Evolutionary conservation across 2,797 vertebrate species (phyloP).

Genomic region (Cynopterus sphinx): DNA sequence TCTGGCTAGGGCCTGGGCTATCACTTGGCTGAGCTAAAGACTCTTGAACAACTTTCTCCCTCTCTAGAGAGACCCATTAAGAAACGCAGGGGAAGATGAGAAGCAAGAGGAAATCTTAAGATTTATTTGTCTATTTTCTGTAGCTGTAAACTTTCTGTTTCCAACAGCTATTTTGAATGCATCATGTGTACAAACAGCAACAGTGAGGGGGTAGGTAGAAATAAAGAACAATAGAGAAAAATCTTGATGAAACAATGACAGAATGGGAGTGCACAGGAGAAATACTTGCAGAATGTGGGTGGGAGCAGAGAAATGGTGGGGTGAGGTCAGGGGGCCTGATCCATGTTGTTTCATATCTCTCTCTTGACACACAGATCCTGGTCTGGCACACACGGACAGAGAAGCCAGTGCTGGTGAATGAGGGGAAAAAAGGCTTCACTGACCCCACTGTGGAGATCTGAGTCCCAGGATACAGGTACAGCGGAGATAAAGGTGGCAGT

Average conservation of each 20-base stretch:
- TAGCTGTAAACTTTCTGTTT: rapidly evolving
- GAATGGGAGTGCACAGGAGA: neutral
- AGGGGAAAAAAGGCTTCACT: constrained; percentile 99
- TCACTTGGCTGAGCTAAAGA: neutral
- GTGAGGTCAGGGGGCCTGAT: neutral
- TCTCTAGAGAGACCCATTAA: neutral
- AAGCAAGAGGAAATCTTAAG: neutral
- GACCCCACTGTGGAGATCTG: constrained; percentile 98
- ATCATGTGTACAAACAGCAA: neutral
- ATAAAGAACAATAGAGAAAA: neutral
- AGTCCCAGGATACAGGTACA: constrained; percentile 79
- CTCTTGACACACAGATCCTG: constrained; percentile 90
- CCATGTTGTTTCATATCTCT: constrained; percentile 59
- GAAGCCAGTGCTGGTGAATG: constrained; percentile 97
- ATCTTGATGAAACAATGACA: neutral
- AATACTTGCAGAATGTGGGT: neutral
- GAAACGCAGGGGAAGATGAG: neutral
- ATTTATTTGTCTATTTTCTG: neutral
- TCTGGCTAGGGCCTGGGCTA: neutral
- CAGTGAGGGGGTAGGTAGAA: neutral
- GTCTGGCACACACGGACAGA: constrained; percentile 99
- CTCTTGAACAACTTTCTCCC: neutral
- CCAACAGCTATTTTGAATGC: neutral
- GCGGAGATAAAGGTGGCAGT: rapidly evolving
- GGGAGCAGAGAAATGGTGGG: neutral